Conservation (phyloP, 2,888 invertebrate genomes). For the Drosophila suboccidentalis region DNA sequence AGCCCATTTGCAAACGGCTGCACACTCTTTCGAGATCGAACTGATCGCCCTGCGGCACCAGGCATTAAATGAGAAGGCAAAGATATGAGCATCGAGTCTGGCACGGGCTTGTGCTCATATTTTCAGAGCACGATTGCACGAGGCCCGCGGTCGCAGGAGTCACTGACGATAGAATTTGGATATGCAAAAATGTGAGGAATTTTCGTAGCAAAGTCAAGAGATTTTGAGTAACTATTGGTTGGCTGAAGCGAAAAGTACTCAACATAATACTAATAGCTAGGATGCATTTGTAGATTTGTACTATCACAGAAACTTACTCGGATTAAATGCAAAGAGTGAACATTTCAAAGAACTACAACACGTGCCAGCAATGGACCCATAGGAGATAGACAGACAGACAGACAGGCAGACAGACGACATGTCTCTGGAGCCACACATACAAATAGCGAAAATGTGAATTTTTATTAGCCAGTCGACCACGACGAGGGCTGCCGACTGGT, state of each 20-base stretch:
- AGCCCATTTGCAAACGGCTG: constrained; percentile 74
- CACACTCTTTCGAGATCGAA: constrained; percentile 81
- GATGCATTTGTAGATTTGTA: background rate
- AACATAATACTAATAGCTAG: background rate
- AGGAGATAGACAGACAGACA: background rate
- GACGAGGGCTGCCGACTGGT: constrained; percentile 40
- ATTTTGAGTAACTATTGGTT: background rate
- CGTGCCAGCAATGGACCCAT: constrained; percentile 42
- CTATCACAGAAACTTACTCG: background rate
- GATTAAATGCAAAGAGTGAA: background rate
- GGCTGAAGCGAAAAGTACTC: background rate
- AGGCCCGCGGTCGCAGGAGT: constrained; percentile 24
- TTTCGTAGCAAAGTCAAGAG: constrained; percentile 20
- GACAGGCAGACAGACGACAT: constrained; percentile 1
- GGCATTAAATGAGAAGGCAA: constrained; percentile 70
- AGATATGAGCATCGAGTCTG: constrained; percentile 74
- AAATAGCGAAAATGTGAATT: constrained; percentile 31
- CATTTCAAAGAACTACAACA: constrained; percentile 25
- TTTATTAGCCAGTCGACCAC: constrained; percentile 30
- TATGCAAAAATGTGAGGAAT: constrained; percentile 62
- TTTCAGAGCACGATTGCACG: constrained; percentile 45
- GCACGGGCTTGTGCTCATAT: constrained; percentile 71
- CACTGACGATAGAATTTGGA: constrained; percentile 50
- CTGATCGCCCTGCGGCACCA: constrained; percentile 81
- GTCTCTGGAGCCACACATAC: constrained; percentile 12